Conservation (phyloP, 2,888 invertebrate genomes). For the Caenorhabditis sp. region DNA sequence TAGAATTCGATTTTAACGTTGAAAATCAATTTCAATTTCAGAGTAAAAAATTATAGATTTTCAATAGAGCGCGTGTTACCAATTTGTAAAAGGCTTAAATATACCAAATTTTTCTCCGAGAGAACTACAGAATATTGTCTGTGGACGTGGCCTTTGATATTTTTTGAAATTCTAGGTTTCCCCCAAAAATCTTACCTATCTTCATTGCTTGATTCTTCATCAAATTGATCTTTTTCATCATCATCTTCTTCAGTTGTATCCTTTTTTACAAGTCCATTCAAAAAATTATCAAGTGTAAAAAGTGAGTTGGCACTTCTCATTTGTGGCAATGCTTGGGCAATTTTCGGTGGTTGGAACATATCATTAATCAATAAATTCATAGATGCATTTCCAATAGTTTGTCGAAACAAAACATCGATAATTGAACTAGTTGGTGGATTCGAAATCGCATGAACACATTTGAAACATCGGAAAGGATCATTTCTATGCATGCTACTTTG, state of each 20-base stretch:
- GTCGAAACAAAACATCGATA: conserved; percentile 52
- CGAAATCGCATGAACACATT: conserved; percentile 36
- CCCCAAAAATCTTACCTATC: conserved; percentile 15
- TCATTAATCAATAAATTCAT: conserved; percentile 52
- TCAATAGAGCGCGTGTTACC: too few relatives aligned
- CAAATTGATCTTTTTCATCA: conserved; percentile 15
- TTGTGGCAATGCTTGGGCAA: neutral
- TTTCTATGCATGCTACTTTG: conserved; percentile 47
- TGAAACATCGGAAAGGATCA: conserved; percentile 58
- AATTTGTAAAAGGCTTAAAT: too few relatives aligned
- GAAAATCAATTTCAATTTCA: too few relatives aligned
- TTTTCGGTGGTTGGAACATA: conserved; percentile 40
- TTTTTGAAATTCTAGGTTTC: too few relatives aligned
- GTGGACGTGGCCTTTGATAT: too few relatives aligned
- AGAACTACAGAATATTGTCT: too few relatives aligned
- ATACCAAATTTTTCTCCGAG: too few relatives aligned
- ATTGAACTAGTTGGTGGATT: conserved; percentile 23
- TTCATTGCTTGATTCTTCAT: conserved; percentile 18
- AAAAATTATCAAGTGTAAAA: neutral
- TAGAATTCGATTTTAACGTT: too few relatives aligned
- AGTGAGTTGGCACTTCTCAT: too few relatives aligned
- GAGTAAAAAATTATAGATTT: too few relatives aligned
- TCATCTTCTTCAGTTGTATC: conserved; percentile 11
- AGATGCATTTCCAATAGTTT: conserved; percentile 51
- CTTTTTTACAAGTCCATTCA: neutral